phyloP scores from a whole-genome alignment of 1,140 invertebrate species.

The Cephus cinctus region DNA sequence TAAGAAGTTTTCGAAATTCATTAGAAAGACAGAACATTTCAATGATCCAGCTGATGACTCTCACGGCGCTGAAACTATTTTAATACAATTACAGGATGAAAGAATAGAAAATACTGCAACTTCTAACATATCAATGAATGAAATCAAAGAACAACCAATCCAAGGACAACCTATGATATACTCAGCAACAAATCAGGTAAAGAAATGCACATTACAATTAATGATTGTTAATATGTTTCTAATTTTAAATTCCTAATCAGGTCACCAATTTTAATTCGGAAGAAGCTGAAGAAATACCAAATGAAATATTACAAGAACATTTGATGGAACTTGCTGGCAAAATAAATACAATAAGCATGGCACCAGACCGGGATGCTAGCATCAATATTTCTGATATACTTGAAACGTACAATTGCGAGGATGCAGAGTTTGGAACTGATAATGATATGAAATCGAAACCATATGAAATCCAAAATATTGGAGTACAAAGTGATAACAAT shows the following conservation, averaged over 20 bases:
- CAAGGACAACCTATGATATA: no score
- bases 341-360: conserved; percentile 5
- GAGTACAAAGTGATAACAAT: background rate
- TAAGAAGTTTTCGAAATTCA: no score
- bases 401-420: conserved; percentile 14
- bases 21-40: no score
- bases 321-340: conserved; percentile 30
- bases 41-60: no score
- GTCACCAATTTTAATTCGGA: conserved; percentile 35
- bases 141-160: no score
- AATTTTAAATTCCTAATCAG: conserved; percentile 20
- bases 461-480: background rate
- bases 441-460: background rate
- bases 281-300: conserved; percentile 30
- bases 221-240: no score
- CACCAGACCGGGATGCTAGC: conserved; percentile 12
- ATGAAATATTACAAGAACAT: conserved; percentile 25
- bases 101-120: no score
- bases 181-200: no score
- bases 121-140: no score
- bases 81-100: no score
- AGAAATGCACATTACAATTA: no score
- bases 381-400: conserved; percentile 19
- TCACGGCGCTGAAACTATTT: no score
- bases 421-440: conserved; percentile 13